Conservation (phyloP, 2,888 invertebrate genomes). For the Caenorhabditis sinica region DNA sequence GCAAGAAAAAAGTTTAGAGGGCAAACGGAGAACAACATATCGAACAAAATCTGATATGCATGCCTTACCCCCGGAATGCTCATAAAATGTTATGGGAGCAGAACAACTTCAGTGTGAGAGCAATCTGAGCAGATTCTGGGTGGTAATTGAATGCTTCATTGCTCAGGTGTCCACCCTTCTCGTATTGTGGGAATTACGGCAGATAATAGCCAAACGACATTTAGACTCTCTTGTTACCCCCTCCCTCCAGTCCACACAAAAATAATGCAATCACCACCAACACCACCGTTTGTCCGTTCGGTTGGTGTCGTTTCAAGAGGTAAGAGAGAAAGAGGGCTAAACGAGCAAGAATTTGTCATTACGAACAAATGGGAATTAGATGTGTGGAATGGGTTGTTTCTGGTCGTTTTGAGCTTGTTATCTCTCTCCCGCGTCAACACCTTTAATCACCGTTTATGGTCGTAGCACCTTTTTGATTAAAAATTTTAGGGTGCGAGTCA, state of each 20-base stretch:
- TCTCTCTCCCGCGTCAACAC: constrained; percentile 23
- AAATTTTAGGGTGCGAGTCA: background rate
- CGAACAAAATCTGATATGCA: constrained; percentile 44
- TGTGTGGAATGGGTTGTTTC: constrained; percentile 30
- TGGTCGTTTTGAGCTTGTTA: constrained; percentile 33
- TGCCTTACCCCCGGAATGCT: constrained; percentile 10
- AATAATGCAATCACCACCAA: constrained; percentile 58
- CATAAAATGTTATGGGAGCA: constrained; percentile 53
- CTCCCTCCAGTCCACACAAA: constrained; percentile 25
- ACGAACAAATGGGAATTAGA: constrained; percentile 57
- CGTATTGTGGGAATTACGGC: constrained; percentile 29
- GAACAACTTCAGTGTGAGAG: constrained; percentile 13
- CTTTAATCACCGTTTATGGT: constrained; percentile 25
- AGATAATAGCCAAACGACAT: constrained; percentile 50
- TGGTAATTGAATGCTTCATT: constrained; percentile 51
- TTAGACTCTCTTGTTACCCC: constrained; percentile 35
- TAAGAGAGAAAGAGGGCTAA: constrained; percentile 26
- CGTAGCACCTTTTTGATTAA: constrained; percentile 3
- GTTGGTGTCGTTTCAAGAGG: background rate
- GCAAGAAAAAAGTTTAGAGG: constrained; percentile 4
- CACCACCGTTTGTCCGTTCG: constrained; percentile 25
- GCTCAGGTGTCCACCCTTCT: constrained; percentile 40
- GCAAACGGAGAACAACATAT: background rate
- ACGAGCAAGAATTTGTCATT: constrained; percentile 59
- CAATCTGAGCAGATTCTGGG: constrained; percentile 4